These are phyloP conservation scores for Notechis scutatus DNA, from an alignment of 2,113 vertebrate species.

Conservation along the genomic window DNA sequence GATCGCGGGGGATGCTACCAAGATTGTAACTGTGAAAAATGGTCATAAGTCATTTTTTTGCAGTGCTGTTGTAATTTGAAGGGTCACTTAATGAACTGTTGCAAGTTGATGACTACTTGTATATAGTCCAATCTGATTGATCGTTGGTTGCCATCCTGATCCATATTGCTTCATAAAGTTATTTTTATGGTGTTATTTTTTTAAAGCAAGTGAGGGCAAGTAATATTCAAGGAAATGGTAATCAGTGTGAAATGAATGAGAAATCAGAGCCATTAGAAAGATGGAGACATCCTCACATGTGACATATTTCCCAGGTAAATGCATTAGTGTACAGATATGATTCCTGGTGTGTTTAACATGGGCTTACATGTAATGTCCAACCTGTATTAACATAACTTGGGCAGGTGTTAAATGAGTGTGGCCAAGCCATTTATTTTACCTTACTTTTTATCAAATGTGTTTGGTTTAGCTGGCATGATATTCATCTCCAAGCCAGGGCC, in stretches of 20 bases:
- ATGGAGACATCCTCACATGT: constrained; percentile 30
- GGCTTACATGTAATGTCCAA: constrained; percentile 54
- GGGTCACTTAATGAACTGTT: not conserved
- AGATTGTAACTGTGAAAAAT: not conserved
- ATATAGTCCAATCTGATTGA: not conserved
- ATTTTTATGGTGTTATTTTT: not conserved
- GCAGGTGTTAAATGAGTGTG: constrained; percentile 73
- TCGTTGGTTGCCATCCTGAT: not conserved
- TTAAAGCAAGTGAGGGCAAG: not conserved
- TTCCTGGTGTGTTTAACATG: constrained; percentile 47
- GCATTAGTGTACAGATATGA: constrained; percentile 48
- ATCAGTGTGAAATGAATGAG: not conserved
- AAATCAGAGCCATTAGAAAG: not conserved
- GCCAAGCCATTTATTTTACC: constrained; percentile 66
- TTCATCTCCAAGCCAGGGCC: constrained; percentile 54
- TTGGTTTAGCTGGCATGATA: constrained; percentile 50
- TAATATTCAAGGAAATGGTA: not conserved
- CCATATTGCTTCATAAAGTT: not conserved
- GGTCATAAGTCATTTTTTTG: not conserved
- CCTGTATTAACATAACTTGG: constrained; percentile 66
- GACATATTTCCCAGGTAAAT: constrained; percentile 52
- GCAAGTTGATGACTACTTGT: not conserved
- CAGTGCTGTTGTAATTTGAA: not conserved
- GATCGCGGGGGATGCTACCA: not conserved
- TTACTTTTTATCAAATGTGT: constrained; percentile 67